Evolutionary conservation across 2,888 invertebrate genomes (phyloP).

Genomic region (Trachelus stipa): DNA sequence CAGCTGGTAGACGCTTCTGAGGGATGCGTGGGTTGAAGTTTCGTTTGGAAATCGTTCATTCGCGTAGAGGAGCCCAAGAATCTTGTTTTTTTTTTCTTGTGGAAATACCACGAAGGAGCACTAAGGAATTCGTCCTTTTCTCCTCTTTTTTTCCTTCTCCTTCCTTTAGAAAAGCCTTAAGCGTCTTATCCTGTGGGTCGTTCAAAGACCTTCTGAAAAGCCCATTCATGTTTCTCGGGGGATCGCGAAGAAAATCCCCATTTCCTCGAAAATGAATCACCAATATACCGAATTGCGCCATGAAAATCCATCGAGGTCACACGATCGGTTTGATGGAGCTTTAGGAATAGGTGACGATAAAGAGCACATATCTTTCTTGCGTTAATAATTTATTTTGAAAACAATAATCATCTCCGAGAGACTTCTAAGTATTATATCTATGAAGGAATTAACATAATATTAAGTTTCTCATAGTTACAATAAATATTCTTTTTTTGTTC

Average conservation of each 20-base stretch:
- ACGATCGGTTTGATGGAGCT: neutral
- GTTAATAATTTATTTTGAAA: constrained; percentile 44
- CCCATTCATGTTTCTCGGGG: neutral
- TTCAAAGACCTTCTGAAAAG: neutral
- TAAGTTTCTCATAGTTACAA: constrained; percentile 17
- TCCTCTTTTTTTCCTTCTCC: neutral
- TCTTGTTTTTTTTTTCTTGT: neutral
- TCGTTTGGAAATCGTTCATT: neutral
- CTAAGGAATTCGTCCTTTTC: neutral
- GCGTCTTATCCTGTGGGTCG: neutral
- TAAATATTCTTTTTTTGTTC: constrained; percentile 2
- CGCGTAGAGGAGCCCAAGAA: neutral
- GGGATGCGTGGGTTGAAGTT: neutral
- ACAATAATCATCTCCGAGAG: constrained; percentile 31
- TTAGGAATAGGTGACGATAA: neutral
- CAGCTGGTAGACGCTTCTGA: constrained; percentile 2
- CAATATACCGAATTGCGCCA: neutral
- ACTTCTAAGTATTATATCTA: constrained; percentile 19
- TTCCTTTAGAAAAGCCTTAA: neutral
- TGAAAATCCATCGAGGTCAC: neutral
- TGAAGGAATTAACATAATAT: constrained; percentile 21
- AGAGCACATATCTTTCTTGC: neutral
- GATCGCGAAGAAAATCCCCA: neutral
- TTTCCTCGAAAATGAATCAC: neutral
- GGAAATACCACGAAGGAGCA: neutral